Evolutionary conservation across 2,888 invertebrate species (phyloP), one percentile per base, ranked within the genome.

Genomic region (Ophonus ardosiacus): DNA sequence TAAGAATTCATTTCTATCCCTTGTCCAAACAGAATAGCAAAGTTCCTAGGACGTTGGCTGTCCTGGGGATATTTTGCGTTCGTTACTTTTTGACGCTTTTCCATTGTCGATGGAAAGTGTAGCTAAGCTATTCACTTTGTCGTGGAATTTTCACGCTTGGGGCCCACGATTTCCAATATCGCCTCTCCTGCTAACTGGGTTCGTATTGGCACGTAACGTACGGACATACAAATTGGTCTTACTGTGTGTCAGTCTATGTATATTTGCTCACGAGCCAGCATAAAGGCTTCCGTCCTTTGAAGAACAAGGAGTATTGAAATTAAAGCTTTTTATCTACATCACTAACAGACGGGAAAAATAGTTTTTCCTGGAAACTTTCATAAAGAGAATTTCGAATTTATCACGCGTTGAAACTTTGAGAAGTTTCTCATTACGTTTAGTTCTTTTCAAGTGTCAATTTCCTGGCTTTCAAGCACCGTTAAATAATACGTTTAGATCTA

Each of bases 21-120:
- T 13, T 43, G 71, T 43, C 43, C 71, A 43, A 74, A 15, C 18
- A 18, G 43, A 4, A 17, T 40, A 74, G 71, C 7, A 15, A 74
- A 74, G 63, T 76, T 40, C 51, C 63, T 6, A 31, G 5, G 31
- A 31, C 3, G 5, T 1, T 31, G 51, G 40, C 21, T 59, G n/a
- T 63, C 84, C 84, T 24, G 3, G 76, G 63, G 76, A 61, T 84
- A 84, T 84, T 84, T 84, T 84, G 84, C 84, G 78, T 78, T 84
- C 51, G 84, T 84, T 84, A 84, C 84, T 76, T 84, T 84, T 84
- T 84, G 84, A 84, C 84, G 84, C 84, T 84, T 84, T 82, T 84
- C 63, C 76, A 84, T 84, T 84, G 61, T 63, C 76, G 76, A 63
- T 74, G 61, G 74, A 84, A 76, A 76, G 51, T 31, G 43, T 24